Conservation (phyloP, 2,888 invertebrate genomes). For the Sarcophaga rosellei region DNA sequence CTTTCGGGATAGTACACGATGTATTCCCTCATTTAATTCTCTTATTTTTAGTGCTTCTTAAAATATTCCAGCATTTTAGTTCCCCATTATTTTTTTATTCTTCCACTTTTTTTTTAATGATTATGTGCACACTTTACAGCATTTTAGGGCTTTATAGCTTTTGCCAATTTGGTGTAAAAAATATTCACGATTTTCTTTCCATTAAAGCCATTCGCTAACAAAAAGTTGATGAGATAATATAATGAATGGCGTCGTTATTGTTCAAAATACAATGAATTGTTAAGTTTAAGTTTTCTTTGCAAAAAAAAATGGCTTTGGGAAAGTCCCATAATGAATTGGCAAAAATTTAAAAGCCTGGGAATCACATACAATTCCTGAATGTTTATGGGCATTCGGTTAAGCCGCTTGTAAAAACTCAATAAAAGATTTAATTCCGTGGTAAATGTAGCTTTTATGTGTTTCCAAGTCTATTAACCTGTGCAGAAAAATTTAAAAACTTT, state of each 20-base stretch:
- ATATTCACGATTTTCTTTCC: slow-evolving; percentile 1
- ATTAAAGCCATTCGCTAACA: background rate
- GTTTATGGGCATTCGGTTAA: background rate
- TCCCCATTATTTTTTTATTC: too few relatives aligned
- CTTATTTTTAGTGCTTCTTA: background rate
- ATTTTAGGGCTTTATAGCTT: slow-evolving; percentile 30
- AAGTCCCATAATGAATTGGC: slow-evolving; percentile 21
- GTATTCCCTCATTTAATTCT: background rate
- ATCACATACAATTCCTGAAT: background rate
- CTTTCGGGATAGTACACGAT: too few relatives aligned
- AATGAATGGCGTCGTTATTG: too few relatives aligned
- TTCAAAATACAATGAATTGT: slow-evolving; percentile 12
- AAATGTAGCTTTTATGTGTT: too few relatives aligned
- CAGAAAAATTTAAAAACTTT: too few relatives aligned
- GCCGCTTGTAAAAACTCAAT: too few relatives aligned
- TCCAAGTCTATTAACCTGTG: too few relatives aligned
- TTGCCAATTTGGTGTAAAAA: slow-evolving; percentile 4
- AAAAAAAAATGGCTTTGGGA: background rate
- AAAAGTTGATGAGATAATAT: slow-evolving; percentile 10
- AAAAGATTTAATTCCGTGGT: too few relatives aligned
- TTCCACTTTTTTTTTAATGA: slow-evolving; percentile 34
- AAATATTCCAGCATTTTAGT: too few relatives aligned
- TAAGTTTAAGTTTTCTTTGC: background rate
- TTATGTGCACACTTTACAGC: slow-evolving; percentile 35
- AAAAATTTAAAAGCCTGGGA: background rate